Base-by-base conservation (phyloP, 2,113 vertebrate genomes). In the Casuarius casuarius region DNA sequence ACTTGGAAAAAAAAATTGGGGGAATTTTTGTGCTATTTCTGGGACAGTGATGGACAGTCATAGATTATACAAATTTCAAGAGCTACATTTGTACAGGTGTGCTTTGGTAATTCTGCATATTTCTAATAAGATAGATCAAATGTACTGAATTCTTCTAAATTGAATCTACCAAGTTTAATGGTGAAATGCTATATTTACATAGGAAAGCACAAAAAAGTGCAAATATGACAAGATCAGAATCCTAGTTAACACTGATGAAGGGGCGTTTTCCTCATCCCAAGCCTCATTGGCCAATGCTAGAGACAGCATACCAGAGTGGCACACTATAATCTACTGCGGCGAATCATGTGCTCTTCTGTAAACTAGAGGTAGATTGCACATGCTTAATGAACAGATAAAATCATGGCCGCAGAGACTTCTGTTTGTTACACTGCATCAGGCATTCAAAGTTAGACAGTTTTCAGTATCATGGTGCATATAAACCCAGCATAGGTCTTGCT, bases 301-400 rank as follows among this genome's bases (percentile, higher is more conserved):
- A 75, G 72, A n/a, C 44, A 72, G 12, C 1, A 0, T 17, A 78
- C 35, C 16, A 56, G 46, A 0, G 1, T 46, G 61, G 31, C 65
- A 56, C 38, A 56, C 20, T 48, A 16, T 33, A 17, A 92, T 58
- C 35, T 86, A 10, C 71, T 46, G 35, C 42, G 33, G 10, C 5
- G 77, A 90, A 67, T 10, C 72, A 44, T 1, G 20, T 77, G 71
- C 8, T 74, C 29, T 38, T 73, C 28, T 54, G 23, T 51, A 29
- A 88, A 1, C 7, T 38, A 58, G 68, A 65, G 26, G 20, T 51
- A 71, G 61, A 78, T 40, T 77, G 78, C 46, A 71, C 5, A 12
- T 59, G 31, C 87, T 83, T 61, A 56, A 84, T 12, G 46, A 89
- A 58, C 62, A 74, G 23, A 59, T 79, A 52, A 80, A 56, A 77